Conservation (phyloP, 1,140 invertebrate genomes). For the Anoplolepis gracilipes region DNA sequence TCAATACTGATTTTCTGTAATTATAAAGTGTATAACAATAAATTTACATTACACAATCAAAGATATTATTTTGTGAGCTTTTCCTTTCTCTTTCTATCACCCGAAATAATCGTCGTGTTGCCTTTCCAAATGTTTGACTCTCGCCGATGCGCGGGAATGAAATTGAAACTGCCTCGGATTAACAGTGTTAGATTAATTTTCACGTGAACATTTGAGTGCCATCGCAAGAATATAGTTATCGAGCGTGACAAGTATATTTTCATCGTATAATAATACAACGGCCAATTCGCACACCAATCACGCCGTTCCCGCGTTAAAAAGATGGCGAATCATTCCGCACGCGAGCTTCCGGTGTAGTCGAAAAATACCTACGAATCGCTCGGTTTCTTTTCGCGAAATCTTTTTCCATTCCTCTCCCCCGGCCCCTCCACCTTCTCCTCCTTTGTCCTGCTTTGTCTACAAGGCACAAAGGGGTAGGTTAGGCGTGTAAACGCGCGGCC, state of each 20-base stretch:
- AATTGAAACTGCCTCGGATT: conserved; percentile 28
- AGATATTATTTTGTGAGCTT: conserved; percentile 8
- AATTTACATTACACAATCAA: conserved; percentile 38
- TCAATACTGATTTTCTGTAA: background rate
- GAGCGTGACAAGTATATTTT: conserved; percentile 25
- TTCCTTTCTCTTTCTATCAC: background rate
- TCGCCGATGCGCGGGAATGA: background rate
- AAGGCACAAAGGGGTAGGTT: conserved; percentile 60
- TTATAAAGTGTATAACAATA: background rate
- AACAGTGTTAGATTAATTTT: conserved; percentile 43
- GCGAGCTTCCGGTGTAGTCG: background rate
- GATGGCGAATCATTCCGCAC: conserved; percentile 12
- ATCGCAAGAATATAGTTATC: background rate
- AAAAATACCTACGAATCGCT: background rate
- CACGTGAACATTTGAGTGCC: background rate
- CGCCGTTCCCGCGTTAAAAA: too few relatives aligned
- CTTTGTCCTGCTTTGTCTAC: conserved; percentile 26
- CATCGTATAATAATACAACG: conserved; percentile 22
- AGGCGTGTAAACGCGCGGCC: conserved; percentile 50
- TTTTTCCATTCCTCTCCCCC: background rate
- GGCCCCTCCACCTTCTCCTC: too few relatives aligned
- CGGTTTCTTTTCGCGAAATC: conserved; percentile 28
- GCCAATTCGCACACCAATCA: background rate
- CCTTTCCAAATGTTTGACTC: conserved; percentile 44
- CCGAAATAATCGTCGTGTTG: conserved; percentile 32